Conservation (phyloP, 2,888 invertebrate genomes). For the Gnatocerus cornutus region DNA sequence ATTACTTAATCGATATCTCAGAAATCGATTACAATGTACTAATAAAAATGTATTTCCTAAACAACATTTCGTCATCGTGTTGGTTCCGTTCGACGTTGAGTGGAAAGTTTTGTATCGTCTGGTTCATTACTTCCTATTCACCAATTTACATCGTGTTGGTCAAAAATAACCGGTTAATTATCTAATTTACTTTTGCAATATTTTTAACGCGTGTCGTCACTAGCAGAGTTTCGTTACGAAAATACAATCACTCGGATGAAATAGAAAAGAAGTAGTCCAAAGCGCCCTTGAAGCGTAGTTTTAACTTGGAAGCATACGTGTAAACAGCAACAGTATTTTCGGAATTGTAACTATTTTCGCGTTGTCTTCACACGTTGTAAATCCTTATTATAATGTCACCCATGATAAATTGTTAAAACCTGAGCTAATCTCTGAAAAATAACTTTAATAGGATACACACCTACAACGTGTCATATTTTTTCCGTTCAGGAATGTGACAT, state of each 20-base stretch:
- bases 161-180: conserved; percentile 32
- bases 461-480: background rate
- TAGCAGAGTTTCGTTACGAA: conserved; percentile 15
- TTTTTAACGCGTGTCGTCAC: conserved; percentile 30
- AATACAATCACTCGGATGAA: conserved; percentile 17
- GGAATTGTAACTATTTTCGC: background rate
- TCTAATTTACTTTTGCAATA: conserved; percentile 18
- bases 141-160: conserved; percentile 1
- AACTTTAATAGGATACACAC: background rate
- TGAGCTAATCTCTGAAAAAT: conserved; percentile 7
- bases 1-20: conserved; percentile 21
- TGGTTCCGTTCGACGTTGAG: conserved; percentile 18
- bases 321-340: conserved; percentile 14
- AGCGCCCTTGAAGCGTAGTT: conserved; percentile 9
- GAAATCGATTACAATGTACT: background rate
- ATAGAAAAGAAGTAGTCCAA: conserved; percentile 16
- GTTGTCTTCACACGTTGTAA: background rate
- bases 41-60: conserved; percentile 15
- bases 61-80: conserved; percentile 23
- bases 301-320: conserved; percentile 16
- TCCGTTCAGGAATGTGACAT: background rate
- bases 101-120: conserved; percentile 18
- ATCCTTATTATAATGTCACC: background rate
- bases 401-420: background rate
- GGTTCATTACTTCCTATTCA: conserved; percentile 5